phyloP scores from a whole-genome alignment of 2,797 vertebrate species.

The Gobionotothen gibberifrons region DNA sequence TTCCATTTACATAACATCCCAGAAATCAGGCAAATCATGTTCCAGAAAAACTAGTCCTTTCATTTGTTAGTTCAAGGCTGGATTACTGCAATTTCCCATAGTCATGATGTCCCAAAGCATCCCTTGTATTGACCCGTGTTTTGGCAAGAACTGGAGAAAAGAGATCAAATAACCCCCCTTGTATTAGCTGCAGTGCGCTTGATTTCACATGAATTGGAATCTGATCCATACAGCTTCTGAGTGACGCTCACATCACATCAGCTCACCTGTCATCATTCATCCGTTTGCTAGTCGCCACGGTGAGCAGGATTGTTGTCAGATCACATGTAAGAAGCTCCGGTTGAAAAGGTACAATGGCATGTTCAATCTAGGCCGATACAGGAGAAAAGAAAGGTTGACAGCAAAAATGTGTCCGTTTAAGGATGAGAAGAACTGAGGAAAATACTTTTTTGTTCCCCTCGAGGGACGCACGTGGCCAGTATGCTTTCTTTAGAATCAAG shows the following conservation, averaged over 20 bases:
- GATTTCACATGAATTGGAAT: background rate
- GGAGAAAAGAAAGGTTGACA: background rate
- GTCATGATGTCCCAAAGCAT: too few species aligned
- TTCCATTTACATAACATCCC: too few species aligned
- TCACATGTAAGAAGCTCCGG: background rate
- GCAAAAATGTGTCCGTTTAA: background rate
- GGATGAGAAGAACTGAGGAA: background rate
- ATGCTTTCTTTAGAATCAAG: background rate
- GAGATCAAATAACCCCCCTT: too few species aligned
- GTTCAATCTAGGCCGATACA: background rate
- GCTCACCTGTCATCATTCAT: background rate
- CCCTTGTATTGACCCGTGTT: too few species aligned
- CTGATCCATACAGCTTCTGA: background rate
- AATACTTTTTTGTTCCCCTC: background rate
- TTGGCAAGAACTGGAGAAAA: too few species aligned
- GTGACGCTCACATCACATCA: background rate
- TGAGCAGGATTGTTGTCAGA: background rate
- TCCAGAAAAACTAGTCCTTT: too few species aligned
- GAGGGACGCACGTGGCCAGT: background rate
- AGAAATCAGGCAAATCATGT: too few species aligned
- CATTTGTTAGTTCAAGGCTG: too few species aligned
- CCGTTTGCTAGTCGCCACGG: background rate
- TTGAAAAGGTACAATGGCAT: background rate
- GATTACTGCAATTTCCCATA: too few species aligned
- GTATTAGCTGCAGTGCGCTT: too few species aligned